Conservation (phyloP, 2,888 invertebrate species). For the Cryptus viduatorius region DNA sequence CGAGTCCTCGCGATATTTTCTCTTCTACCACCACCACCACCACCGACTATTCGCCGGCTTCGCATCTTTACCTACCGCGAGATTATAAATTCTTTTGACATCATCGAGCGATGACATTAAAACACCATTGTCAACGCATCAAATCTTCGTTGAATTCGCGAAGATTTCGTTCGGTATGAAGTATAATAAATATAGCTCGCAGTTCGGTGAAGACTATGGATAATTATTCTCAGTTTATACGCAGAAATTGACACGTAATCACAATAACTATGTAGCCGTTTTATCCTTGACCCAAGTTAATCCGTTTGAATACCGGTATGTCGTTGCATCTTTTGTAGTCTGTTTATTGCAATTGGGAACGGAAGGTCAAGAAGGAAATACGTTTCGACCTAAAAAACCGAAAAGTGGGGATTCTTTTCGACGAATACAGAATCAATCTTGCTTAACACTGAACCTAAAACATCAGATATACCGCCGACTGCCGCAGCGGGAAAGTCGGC, state of each 20-base stretch:
- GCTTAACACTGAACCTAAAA: not conserved
- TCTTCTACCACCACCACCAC: constrained; percentile 4
- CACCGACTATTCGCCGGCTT: not conserved
- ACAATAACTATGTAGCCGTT: no score
- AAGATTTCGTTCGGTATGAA: not conserved
- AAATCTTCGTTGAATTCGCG: not conserved
- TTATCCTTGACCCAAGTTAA: no score
- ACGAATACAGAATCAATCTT: not conserved
- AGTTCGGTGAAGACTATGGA: no score
- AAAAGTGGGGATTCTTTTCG: not conserved
- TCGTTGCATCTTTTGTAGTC: not conserved
- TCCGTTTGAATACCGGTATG: not conserved
- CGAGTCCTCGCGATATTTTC: constrained; percentile 20
- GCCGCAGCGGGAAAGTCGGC: not conserved
- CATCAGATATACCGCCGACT: not conserved
- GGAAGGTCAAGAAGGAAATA: not conserved
- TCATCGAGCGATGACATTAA: constrained; percentile 7
- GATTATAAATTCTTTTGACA: not conserved
- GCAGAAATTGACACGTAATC: no score
- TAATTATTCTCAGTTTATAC: no score
- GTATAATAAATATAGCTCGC: no score
- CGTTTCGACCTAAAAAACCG: not conserved
- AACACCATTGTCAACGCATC: not conserved
- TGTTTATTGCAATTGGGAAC: not conserved
- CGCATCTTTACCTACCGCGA: constrained; percentile 14